Percentiles rank a stretch among this genome's conserved stretches.
These are phyloP conservation scores for Lasioglossum calceatum DNA, from an alignment of 2,888 invertebrate species.

Conservation along the genomic window DNA sequence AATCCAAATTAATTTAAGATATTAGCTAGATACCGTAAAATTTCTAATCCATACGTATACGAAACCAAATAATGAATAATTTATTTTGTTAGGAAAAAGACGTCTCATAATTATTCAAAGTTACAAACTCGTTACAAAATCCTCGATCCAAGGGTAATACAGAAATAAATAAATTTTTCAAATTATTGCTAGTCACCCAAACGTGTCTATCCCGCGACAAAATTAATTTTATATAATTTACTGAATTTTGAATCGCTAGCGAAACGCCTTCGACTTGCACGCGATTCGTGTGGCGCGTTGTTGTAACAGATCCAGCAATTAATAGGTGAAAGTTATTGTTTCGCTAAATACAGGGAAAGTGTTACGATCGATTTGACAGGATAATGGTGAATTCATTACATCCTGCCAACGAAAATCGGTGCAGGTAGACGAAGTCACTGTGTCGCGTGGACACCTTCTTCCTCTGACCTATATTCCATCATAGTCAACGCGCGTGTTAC, in stretches of 20 bases:
- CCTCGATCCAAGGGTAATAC: conserved; percentile 3
- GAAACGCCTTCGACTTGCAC: background rate
- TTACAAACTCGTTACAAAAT: background rate
- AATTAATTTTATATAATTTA: background rate
- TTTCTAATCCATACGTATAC: background rate
- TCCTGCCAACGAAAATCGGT: conserved; percentile 21
- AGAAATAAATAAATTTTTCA: background rate
- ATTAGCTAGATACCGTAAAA: background rate
- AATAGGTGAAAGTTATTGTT: conserved; percentile 57
- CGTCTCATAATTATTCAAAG: background rate
- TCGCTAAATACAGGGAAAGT: conserved; percentile 57
- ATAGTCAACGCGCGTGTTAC: conserved; percentile 9
- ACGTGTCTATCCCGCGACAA: background rate
- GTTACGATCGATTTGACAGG: conserved; percentile 52
- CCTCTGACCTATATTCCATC: conserved; percentile 25
- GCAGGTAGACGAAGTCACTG: conserved; percentile 14
- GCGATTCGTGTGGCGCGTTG: background rate
- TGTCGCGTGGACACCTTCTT: background rate
- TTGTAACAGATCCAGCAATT: conserved; percentile 4
- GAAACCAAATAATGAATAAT: background rate
- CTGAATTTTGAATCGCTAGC: background rate
- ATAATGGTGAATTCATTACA: conserved; percentile 40
- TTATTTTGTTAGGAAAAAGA: background rate
- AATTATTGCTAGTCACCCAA: background rate
- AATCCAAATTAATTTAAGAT: background rate